Conservation (phyloP, 1,140 invertebrate species). For the Macrosteles quadrilineatus region DNA sequence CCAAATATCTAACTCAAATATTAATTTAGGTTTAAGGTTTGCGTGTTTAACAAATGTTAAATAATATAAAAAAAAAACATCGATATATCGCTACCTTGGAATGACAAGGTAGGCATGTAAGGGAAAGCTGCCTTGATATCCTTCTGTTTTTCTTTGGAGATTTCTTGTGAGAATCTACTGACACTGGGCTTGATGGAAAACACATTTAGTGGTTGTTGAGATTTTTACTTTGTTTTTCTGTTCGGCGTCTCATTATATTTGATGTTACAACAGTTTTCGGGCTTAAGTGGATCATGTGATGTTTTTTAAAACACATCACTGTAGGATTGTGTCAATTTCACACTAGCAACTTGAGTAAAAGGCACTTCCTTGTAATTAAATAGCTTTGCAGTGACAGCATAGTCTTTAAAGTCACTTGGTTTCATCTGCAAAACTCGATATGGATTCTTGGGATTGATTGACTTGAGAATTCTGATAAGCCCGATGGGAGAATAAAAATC, state of each 20-base stretch:
- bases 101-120: constrained; percentile 10
- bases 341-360: constrained; percentile 27
- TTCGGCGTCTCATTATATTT: constrained; percentile 18
- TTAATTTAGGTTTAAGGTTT: no score
- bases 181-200: constrained; percentile 9
- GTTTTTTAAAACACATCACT: constrained; percentile 20
- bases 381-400: constrained; percentile 20
- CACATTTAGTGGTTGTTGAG: neutral
- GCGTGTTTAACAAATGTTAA: no score
- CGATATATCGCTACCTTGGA: neutral
- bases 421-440: constrained; percentile 34
- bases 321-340: constrained; percentile 28
- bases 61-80: no score
- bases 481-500: constrained; percentile 38
- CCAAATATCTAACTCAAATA: no score
- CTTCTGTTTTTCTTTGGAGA: neutral
- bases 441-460: constrained; percentile 26
- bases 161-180: neutral
- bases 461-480: constrained; percentile 35
- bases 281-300: constrained; percentile 12
- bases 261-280: constrained; percentile 11
- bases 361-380: constrained; percentile 36
- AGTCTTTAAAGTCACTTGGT: constrained; percentile 34
- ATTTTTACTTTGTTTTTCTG: neutral
- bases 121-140: constrained; percentile 12